Conservation (phyloP, 2,888 invertebrate species). For the Diogma glabrata region DNA sequence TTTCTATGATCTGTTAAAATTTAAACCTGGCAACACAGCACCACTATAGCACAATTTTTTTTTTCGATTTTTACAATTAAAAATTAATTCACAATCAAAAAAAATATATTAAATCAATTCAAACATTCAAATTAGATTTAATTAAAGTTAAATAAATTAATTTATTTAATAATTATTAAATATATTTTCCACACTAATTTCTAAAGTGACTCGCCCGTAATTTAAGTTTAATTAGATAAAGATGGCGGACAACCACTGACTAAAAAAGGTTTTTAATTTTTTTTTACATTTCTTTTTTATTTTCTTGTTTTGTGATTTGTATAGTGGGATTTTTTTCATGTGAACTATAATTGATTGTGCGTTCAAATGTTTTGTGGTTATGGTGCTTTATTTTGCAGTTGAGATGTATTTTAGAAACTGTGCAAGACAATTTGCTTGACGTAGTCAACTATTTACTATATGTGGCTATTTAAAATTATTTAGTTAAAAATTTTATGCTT, state of each 20-base stretch:
- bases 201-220: conserved; percentile 13
- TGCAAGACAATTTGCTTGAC: too few relatives aligned
- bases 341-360: background rate
- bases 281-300: conserved; percentile 3
- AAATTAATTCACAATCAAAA: background rate
- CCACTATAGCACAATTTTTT: conserved; percentile 7
- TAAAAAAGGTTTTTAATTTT: too few relatives aligned
- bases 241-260: conserved; percentile 9
- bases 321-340: background rate
- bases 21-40: conserved; percentile 5
- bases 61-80: conserved; percentile 10
- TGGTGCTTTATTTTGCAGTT: too few relatives aligned
- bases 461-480: too few relatives aligned
- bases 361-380: background rate
- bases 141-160: too few relatives aligned
- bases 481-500: too few relatives aligned
- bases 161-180: background rate
- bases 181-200: background rate
- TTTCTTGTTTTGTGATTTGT: background rate
- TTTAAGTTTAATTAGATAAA: background rate
- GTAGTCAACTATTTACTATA: too few relatives aligned
- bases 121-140: too few relatives aligned
- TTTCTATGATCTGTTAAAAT: background rate
- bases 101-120: too few relatives aligned
- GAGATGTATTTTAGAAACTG: too few relatives aligned